A percentile compares a stretch with the other conserved stretches of the same genome.
Evolutionary conservation across 2,113 vertebrate species (phyloP).

Genomic region (Ondatra zibethicus): DNA sequence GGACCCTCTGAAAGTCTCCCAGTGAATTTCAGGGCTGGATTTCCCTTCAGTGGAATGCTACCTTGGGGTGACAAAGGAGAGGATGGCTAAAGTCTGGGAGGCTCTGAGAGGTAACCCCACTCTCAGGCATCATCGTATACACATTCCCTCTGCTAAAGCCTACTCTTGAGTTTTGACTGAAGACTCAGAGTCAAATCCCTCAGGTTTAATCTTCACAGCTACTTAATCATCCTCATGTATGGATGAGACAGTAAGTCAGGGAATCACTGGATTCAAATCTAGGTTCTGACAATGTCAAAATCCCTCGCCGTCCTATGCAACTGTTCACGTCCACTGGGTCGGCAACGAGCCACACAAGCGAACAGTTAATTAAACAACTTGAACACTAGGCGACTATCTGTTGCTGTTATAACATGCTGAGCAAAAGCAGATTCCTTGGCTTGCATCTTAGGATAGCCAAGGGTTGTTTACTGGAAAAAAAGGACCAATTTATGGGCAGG

Average conservation of each 20-base stretch:
- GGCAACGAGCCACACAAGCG: too few species aligned
- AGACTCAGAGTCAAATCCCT: not conserved
- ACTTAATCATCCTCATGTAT: not conserved
- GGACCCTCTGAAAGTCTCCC: conserved; percentile 60
- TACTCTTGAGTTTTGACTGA: not conserved
- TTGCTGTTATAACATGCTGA: not conserved
- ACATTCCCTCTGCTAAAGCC: not conserved
- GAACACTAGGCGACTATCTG: not conserved
- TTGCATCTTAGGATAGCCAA: not conserved
- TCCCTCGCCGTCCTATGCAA: not conserved
- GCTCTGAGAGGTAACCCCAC: not conserved
- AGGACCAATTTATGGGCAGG: not conserved
- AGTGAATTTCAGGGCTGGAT: conserved; percentile 38
- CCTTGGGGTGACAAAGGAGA: conserved; percentile 43
- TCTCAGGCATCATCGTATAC: not conserved
- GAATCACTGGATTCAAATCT: not conserved
- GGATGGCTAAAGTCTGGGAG: not conserved
- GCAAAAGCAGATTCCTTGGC: not conserved
- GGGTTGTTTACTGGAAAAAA: not conserved
- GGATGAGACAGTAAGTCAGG: not conserved
- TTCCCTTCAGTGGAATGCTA: not conserved
- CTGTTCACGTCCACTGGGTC: not conserved
- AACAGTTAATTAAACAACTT: not conserved
- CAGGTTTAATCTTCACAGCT: not conserved
- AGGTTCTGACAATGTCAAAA: not conserved